These are phyloP conservation scores for Ooceraea biroi DNA, from an alignment of 1,140 invertebrate genomes.

Conservation along the genomic window DNA sequence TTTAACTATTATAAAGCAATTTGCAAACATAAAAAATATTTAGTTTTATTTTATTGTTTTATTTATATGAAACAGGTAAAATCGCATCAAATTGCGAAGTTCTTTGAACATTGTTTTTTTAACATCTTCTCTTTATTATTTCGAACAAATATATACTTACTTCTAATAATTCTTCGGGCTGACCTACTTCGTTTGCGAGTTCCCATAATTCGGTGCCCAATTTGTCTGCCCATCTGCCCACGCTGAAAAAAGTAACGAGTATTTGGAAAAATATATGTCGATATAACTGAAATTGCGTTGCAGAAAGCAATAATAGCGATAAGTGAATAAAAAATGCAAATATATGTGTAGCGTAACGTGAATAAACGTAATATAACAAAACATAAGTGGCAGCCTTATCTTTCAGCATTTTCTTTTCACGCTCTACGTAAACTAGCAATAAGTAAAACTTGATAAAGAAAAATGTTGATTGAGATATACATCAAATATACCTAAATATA, in stretches of 20 bases:
- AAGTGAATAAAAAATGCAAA: conserved; percentile 10
- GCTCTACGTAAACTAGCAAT: no score
- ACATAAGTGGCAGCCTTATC: background rate
- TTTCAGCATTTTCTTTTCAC: background rate
- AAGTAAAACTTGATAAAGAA: no score
- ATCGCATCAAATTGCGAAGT: background rate
- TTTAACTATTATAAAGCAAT: no score
- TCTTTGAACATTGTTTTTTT: background rate
- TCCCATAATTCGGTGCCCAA: conserved; percentile 89
- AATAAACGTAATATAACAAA: background rate
- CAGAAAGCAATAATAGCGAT: background rate
- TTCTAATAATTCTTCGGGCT: conserved; percentile 87
- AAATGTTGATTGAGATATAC: no score
- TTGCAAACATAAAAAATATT: no score
- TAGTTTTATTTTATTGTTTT: no score
- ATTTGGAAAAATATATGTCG: background rate
- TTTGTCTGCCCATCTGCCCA: conserved; percentile 88
- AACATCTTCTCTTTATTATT: background rate
- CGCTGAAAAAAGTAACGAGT: conserved; percentile 80
- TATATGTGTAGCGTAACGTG: background rate
- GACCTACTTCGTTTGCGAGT: conserved; percentile 88
- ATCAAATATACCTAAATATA: no score
- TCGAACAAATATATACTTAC: conserved; percentile 79
- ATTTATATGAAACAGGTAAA: no score
- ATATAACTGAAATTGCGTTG: background rate